Evolutionary conservation across 35 echinoderm and acorn worm species (phyloP), one percentile per base, ranked within the genome.

Genomic region (Ptychodera flava): DNA sequence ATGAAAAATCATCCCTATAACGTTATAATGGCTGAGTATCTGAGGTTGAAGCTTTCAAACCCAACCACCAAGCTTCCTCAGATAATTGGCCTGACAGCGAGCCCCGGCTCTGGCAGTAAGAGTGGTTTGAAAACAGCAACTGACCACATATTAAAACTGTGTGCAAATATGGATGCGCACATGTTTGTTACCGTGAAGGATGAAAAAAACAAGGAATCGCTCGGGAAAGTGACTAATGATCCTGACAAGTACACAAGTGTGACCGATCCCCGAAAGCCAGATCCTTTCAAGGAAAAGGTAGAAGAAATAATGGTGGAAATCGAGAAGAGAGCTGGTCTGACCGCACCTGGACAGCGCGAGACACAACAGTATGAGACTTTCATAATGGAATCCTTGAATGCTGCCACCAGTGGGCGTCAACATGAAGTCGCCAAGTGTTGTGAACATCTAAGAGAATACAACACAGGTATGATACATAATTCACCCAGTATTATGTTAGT

Each of bases 1-100:
- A 89, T 83, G 15, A 87, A 45, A 16, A 77, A 78, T 1, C 91
- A 93, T 89, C 87, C 91, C 30, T 93, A 93, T 77, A 93, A 93
- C 78, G 84, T 77, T 28, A 93, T 93, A 12, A 93, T 93, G 91
- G 38, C 81, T 31, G 29, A 28, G 37, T 93, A 93, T 32, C 36
- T 93, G 37, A 33, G 37, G 28, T 83, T 85, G 33, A 93, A 93
- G 52, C 37, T 89, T 45, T 83, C 78, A 6, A 76, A 86, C 36
- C 38, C 78, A 0, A 79, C 38, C 35, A 38, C 31, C 16, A 16
- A 29, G 31, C 84, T 93, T 32, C 91, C 91, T 31, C 88, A 89
- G 12, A 89, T 93, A 77, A 76, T 93, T 14, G 91, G 91, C 16
- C 80, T 93, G 1, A 93, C 81, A 31, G 91, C 91, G 28, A 89